Evolutionary conservation across 2,113 vertebrate genomes (phyloP).

Genomic region (Athene noctua): DNA sequence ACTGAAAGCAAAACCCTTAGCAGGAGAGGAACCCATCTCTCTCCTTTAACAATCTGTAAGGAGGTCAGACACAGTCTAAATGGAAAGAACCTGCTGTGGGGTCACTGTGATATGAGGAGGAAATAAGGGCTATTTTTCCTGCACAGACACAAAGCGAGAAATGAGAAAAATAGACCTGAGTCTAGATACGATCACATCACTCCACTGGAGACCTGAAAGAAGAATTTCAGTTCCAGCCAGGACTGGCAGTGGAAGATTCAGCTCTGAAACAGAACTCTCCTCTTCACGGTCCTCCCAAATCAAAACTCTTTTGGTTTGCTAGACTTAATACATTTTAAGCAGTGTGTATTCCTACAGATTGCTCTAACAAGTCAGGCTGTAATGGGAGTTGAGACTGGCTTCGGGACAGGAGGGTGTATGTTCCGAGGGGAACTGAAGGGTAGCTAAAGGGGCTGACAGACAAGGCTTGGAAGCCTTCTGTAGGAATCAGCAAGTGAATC

Average conservation of each 20-base stretch:
- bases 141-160: not conserved
- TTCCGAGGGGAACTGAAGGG: not conserved
- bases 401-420: not conserved
- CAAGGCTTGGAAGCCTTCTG: not conserved
- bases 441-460: not conserved
- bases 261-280: not conserved
- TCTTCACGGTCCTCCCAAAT: not conserved
- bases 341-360: not conserved
- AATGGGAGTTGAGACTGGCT: not conserved
- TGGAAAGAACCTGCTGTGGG: not conserved
- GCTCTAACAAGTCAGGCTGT: not conserved
- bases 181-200: not conserved
- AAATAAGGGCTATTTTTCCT: not conserved
- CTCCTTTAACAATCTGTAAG: not conserved
- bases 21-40: not conserved
- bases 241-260: not conserved
- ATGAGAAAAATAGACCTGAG: not conserved
- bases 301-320: not conserved
- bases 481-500: not conserved
- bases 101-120: rapidly evolving
- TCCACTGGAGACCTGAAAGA: not conserved
- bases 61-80: not conserved
- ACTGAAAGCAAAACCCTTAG: not conserved
- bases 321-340: not conserved
- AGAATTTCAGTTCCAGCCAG: not conserved